These are phyloP conservation scores for Potamilus streckersoni DNA, from an alignment of 1,140 invertebrate species.

Conservation along the genomic window DNA sequence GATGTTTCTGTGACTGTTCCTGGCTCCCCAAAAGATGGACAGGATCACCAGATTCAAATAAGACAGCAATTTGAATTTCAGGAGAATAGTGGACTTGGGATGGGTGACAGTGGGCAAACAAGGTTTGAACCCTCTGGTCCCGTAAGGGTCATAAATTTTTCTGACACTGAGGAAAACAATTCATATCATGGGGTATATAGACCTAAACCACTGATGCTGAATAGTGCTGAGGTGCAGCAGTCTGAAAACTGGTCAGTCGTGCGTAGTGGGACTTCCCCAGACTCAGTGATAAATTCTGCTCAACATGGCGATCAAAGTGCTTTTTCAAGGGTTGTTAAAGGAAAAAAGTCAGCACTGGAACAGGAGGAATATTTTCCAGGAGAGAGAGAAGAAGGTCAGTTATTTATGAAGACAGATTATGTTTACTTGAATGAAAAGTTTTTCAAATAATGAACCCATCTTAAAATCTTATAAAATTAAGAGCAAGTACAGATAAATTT, in stretches of 20 bases:
- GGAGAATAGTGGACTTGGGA: conserved; percentile 4
- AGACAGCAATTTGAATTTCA: conserved; percentile 27
- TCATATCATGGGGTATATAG: conserved; percentile 14
- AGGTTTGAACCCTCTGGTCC: conserved; percentile 23
- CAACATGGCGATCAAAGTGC: conserved; percentile 25
- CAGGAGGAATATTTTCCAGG: conserved; percentile 17
- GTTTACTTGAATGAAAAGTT: too few relatives aligned
- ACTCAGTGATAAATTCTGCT: conserved; percentile 12
- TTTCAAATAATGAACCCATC: too few relatives aligned
- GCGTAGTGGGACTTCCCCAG: conserved; percentile 13
- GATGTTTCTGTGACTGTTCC: conserved; percentile 18
- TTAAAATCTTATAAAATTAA: too few relatives aligned
- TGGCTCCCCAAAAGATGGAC: neutral
- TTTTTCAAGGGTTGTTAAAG: conserved; percentile 25
- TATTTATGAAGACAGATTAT: too few relatives aligned
- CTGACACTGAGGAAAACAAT: conserved; percentile 23
- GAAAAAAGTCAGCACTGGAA: conserved; percentile 10
- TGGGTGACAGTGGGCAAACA: conserved; percentile 17
- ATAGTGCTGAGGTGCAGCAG: conserved; percentile 8
- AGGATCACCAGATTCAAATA: conserved; percentile 6
- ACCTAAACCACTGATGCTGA: conserved; percentile 31
- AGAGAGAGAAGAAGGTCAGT: conserved; percentile 18
- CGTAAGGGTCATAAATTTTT: conserved; percentile 22
- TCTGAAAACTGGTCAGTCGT: conserved; percentile 8
- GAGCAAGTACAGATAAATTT: too few relatives aligned